phyloP scores from a whole-genome alignment of 1,140 invertebrate species.

The Macrocentrus cingulum region DNA sequence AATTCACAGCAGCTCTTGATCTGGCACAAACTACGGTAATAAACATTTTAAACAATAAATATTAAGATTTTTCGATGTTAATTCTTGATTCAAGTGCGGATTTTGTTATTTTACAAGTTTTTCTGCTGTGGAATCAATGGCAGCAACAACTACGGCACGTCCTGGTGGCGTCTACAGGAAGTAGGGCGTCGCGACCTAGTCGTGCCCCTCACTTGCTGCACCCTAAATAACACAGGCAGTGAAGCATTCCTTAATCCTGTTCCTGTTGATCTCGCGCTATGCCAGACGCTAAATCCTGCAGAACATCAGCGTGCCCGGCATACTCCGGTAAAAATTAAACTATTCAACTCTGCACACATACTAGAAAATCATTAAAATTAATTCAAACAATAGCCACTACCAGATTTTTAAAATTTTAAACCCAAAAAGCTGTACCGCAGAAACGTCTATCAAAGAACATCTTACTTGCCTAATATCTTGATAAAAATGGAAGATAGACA shows the following conservation, averaged over 20 bases:
- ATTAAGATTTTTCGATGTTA: too few species aligned
- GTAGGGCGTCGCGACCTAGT: slow-evolving; percentile 70
- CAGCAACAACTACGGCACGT: slow-evolving; percentile 79
- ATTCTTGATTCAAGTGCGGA: slow-evolving; percentile 16
- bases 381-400: too few species aligned
- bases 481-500: too few species aligned
- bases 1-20: slow-evolving; percentile 80
- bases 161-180: slow-evolving; percentile 75
- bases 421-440: too few species aligned
- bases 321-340: too few species aligned
- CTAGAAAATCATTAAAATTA: too few species aligned
- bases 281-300: slow-evolving; percentile 68
- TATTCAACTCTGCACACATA: too few species aligned
- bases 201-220: slow-evolving; percentile 79
- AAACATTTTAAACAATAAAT: slow-evolving; percentile 5
- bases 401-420: too few species aligned
- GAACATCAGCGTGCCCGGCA: slow-evolving; percentile 66
- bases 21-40: slow-evolving; percentile 69
- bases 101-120: slow-evolving; percentile 61
- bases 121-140: slow-evolving; percentile 82
- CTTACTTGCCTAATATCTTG: too few species aligned
- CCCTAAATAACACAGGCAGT: slow-evolving; percentile 64
- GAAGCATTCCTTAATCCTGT: slow-evolving; percentile 75
- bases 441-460: too few species aligned
- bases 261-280: slow-evolving; percentile 70